phyloP scores from a whole-genome alignment of 2,888 invertebrate genomes.

The Synanthedon formicaeformis region DNA sequence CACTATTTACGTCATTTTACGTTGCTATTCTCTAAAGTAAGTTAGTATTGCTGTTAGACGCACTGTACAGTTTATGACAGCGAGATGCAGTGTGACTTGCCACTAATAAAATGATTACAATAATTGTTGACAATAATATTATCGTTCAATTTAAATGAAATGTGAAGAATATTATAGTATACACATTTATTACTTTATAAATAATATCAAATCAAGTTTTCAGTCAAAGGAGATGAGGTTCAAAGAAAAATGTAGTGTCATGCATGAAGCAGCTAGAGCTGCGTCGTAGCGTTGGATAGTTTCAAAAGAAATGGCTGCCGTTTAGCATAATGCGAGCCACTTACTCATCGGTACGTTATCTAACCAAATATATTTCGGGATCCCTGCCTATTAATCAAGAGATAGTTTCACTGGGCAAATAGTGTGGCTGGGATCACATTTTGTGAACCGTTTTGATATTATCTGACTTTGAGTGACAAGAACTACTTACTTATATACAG shows the following conservation, averaged over 20 bases:
- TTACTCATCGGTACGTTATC: conserved; percentile 55
- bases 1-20: no score
- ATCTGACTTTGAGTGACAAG: background rate
- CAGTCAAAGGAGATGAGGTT: conserved; percentile 1
- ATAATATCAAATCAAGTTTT: no score
- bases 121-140: no score
- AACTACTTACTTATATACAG: background rate
- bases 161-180: no score
- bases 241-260: conserved; percentile 46
- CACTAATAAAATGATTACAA: no score
- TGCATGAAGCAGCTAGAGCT: conserved; percentile 36
- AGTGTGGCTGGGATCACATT: conserved; percentile 1
- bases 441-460: background rate
- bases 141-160: no score
- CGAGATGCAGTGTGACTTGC: no score
- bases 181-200: no score
- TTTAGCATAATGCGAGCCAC: conserved; percentile 50
- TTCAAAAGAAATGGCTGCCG: conserved; percentile 44
- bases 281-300: conserved; percentile 33
- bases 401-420: conserved; percentile 20
- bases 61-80: no score
- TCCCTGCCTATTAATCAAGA: conserved; percentile 33
- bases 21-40: no score
- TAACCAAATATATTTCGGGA: conserved; percentile 41
- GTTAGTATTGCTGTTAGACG: no score